These are phyloP conservation scores for Thecocarcelia acutangulata DNA, from an alignment of 2,888 invertebrate species.

Conservation along the genomic window DNA sequence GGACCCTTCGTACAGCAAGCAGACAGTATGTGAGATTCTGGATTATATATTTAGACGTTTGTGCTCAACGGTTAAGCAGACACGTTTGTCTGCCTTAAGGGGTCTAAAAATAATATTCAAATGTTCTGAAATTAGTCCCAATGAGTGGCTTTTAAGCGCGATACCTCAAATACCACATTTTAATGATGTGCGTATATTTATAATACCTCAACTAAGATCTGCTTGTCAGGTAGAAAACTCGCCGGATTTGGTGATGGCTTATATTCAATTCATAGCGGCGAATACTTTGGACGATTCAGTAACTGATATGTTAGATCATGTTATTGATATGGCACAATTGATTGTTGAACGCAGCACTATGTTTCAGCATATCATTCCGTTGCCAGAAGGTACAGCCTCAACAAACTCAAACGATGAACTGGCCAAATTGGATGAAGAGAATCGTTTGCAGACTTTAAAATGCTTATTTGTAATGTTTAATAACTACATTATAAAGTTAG, in stretches of 20 bases:
- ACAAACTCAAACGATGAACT: slow-evolving; percentile 72
- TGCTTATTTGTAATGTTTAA: slow-evolving; percentile 88
- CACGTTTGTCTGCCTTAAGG: slow-evolving; percentile 87
- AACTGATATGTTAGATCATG: slow-evolving; percentile 86
- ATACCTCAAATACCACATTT: slow-evolving; percentile 91
- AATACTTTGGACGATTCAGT: slow-evolving; percentile 87
- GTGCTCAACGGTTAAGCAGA: slow-evolving; percentile 90
- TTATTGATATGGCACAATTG: slow-evolving; percentile 92
- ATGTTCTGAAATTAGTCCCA: slow-evolving; percentile 80
- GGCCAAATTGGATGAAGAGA: slow-evolving; percentile 74
- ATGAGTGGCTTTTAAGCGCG: slow-evolving; percentile 84
- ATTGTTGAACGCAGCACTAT: slow-evolving; percentile 95
- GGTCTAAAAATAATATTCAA: slow-evolving; percentile 87
- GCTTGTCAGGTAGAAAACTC: slow-evolving; percentile 96
- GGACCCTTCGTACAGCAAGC: slow-evolving; percentile 82
- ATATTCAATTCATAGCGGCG: slow-evolving; percentile 91
- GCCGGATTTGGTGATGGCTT: slow-evolving; percentile 87
- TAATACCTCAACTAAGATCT: slow-evolving; percentile 88
- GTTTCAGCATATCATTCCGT: slow-evolving; percentile 89
- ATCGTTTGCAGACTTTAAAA: slow-evolving; percentile 85
- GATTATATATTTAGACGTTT: slow-evolving; percentile 94
- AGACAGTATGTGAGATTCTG: slow-evolving; percentile 88
- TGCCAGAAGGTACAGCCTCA: slow-evolving; percentile 70
- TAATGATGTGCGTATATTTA: slow-evolving; percentile 85
- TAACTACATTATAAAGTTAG: slow-evolving; percentile 87